phyloP scores from a whole-genome alignment of 2,113 vertebrate genomes.

The Oreochromis aureus region DNA sequence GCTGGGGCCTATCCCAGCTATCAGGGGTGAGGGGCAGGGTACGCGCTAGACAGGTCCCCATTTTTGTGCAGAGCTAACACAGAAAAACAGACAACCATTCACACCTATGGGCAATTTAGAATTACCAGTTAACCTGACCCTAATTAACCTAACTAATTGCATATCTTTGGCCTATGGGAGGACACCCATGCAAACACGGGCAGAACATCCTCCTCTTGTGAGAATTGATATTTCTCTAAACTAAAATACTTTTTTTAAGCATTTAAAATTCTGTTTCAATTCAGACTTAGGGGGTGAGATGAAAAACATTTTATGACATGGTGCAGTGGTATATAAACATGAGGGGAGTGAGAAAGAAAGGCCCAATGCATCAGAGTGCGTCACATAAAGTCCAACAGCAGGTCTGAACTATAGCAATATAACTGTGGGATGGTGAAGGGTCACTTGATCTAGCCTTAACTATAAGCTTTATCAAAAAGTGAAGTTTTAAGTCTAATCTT shows the following conservation, averaged over 20 bases:
- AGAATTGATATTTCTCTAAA: background rate
- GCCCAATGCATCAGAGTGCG: background rate
- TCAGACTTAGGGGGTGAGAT: background rate
- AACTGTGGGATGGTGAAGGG: background rate
- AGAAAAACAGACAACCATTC: background rate
- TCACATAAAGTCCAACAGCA: background rate
- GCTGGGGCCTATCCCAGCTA: background rate
- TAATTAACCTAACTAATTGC: background rate
- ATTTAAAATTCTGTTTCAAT: background rate
- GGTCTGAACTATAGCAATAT: background rate
- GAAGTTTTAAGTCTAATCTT: background rate
- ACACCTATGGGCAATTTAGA: background rate
- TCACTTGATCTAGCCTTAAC: background rate
- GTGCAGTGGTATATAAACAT: background rate
- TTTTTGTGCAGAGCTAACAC: background rate
- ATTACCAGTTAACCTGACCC: background rate
- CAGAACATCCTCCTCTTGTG: background rate
- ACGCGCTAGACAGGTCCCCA: background rate
- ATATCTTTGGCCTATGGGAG: background rate
- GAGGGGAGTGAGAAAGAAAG: background rate
- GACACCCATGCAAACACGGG: accelerated
- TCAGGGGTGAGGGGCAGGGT: background rate
- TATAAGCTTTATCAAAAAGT: background rate
- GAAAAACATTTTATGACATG: background rate
- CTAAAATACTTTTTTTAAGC: background rate